A percentile compares a stretch with the other conserved stretches of the same genome.
Conservation (phyloP, 2,888 invertebrate species). For the Philaethria dido region DNA sequence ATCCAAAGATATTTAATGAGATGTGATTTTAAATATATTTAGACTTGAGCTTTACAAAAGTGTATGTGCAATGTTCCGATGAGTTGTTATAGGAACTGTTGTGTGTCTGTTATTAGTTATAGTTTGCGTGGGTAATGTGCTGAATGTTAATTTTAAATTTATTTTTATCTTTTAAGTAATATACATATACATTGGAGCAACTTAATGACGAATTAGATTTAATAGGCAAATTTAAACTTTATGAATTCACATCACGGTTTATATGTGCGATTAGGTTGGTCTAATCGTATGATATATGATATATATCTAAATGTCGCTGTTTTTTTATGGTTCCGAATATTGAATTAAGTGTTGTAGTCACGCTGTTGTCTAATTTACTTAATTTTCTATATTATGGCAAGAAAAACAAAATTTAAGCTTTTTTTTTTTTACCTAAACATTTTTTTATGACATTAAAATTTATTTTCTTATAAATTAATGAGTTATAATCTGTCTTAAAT, state of each 20-base stretch:
- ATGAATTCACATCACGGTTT: conserved; percentile 28
- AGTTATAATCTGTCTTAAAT: too few relatives aligned
- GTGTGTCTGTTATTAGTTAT: conserved; percentile 64
- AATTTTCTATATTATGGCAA: background rate
- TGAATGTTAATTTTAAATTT: conserved; percentile 46
- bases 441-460: too few relatives aligned
- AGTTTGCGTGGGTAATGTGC: conserved; percentile 46
- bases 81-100: conserved; percentile 56
- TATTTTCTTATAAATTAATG: too few relatives aligned
- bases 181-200: conserved; percentile 27
- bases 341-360: conserved; percentile 1
- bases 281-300: background rate
- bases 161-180: conserved; percentile 40
- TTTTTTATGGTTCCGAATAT: background rate
- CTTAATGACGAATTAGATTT: conserved; percentile 25
- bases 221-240: conserved; percentile 22
- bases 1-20: conserved; percentile 82
- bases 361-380: conserved; percentile 10
- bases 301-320: background rate
- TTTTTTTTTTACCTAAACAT: background rate
- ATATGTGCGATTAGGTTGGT: background rate
- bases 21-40: conserved; percentile 80
- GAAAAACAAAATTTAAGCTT: background rate
- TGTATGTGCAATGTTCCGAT: conserved; percentile 70
- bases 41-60: conserved; percentile 77